A percentile compares a stretch with the other conserved stretches of the same genome.
Evolutionary conservation across 2,113 vertebrate species (phyloP).

Genomic region (Heptranchias perlo): DNA sequence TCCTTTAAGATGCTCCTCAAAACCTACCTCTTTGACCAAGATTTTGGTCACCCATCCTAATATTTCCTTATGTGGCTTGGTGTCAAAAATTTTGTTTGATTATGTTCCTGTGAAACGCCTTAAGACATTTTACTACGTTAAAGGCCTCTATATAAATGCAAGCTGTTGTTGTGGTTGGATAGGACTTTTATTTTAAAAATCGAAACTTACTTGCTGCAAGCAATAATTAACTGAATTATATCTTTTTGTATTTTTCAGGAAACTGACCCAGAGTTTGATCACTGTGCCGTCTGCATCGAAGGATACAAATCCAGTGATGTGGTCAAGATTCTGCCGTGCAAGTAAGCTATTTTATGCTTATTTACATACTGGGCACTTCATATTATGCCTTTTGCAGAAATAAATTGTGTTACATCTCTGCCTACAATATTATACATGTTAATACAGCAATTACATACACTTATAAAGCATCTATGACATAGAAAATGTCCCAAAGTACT

Average conservation of each 20-base stretch:
- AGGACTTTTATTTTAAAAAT: neutral
- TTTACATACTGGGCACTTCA: neutral
- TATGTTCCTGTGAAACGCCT: no score
- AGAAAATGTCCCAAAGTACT: neutral
- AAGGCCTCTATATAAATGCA: no score
- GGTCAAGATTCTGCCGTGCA: conserved; percentile 93
- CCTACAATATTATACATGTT: neutral
- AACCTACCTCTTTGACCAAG: no score
- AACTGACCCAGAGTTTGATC: conserved; percentile 94
- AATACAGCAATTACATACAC: neutral
- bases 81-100: no score
- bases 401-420: no score
- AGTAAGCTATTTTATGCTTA: conserved; percentile 64
- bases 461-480: neutral
- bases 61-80: no score
- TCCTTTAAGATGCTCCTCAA: no score
- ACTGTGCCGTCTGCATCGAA: conserved; percentile 96
- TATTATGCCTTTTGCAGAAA: neutral
- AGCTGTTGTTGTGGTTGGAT: no score
- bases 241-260: conserved; percentile 65
- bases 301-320: conserved; percentile 95
- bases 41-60: no score
- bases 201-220: neutral
- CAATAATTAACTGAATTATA: conserved; percentile 1
- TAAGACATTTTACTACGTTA: no score